Evolutionary conservation across 2,113 vertebrate species (phyloP).

Genomic region (Rhadina sibilatrix): DNA sequence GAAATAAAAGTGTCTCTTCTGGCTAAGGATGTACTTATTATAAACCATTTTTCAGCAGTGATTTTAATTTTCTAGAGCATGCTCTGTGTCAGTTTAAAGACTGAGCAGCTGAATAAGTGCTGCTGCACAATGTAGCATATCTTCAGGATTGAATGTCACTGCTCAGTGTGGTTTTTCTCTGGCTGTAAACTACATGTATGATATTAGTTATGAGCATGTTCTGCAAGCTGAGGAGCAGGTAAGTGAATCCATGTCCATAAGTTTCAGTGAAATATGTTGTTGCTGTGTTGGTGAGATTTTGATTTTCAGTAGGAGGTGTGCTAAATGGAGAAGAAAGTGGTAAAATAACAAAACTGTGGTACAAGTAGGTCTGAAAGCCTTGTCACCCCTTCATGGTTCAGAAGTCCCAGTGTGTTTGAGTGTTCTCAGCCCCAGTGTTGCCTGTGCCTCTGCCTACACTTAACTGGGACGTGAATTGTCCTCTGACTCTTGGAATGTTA

Average conservation of each 20-base stretch:
- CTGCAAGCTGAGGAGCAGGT: neutral
- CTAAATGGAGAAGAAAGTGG: neutral
- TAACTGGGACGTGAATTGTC: neutral
- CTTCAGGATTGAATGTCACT: neutral
- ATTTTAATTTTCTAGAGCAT: slow-evolving; percentile 39
- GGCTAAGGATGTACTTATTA: slow-evolving; percentile 18
- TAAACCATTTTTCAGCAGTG: slow-evolving; percentile 28
- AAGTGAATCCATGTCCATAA: neutral
- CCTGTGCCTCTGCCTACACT: neutral
- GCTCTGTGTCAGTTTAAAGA: neutral
- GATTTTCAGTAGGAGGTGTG: neutral
- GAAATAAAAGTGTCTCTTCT: slow-evolving; percentile 23
- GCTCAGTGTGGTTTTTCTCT: neutral
- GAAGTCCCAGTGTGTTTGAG: neutral
- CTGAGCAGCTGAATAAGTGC: neutral
- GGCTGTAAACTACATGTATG: neutral
- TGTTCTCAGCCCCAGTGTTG: neutral
- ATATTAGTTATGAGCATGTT: neutral
- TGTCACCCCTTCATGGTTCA: neutral
- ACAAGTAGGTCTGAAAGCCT: neutral
- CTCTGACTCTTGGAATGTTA: neutral
- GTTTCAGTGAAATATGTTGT: neutral
- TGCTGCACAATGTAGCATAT: neutral
- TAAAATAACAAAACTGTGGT: neutral
- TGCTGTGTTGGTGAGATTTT: neutral